Evolutionary conservation across 2,888 invertebrate species (phyloP), one percentile per base, ranked within the genome.

Genomic region (Oscheius myriophilus): DNA sequence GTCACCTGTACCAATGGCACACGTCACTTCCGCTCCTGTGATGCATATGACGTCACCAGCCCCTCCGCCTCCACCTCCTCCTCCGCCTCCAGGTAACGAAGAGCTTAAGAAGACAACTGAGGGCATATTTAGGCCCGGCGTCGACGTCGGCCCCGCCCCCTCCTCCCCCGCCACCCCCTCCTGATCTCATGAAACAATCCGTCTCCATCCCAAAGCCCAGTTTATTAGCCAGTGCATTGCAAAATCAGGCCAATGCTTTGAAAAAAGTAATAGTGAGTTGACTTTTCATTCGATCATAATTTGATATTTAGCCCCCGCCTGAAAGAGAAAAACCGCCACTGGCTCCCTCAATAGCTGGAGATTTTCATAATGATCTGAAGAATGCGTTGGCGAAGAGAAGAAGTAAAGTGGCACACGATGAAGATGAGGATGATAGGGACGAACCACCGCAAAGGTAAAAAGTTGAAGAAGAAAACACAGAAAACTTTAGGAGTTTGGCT

Each of bases 31-130:
- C 11, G 63, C 53, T 51, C 63, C 63, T 16, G 51, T 52, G 33
- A 53, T 63, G 52, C 41, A 18, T 7, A 52, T 52, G 11, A 14
- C 41, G 11, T 49, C 73, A 18, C 77, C 78, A 33, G 82, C 84
- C 7, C 88, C 88, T 21, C 83, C 87, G 1, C 61, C 61, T n/a
- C 88, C 88, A 6, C 87, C 87, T 14, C 73, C 80, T 0, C 73
- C 74, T 1, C 74, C 72, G 18, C 67, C 67, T 12, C 39, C 62
- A 41, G 63, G 42, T 61, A 43, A n/a, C 9, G 33, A 33, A 33
- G 9, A 33, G 33, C 9, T 9, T 33, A 33, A 9, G 3, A 6
- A 6, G 4, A 33, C 33, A 6, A 6, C 33, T 6, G 9, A 33
- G 3, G 9, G 3, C 3, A 3, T 9, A 33, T 33, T 33, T 33